Conservation (phyloP, 2,888 invertebrate species). For the Smittia sp. region DNA sequence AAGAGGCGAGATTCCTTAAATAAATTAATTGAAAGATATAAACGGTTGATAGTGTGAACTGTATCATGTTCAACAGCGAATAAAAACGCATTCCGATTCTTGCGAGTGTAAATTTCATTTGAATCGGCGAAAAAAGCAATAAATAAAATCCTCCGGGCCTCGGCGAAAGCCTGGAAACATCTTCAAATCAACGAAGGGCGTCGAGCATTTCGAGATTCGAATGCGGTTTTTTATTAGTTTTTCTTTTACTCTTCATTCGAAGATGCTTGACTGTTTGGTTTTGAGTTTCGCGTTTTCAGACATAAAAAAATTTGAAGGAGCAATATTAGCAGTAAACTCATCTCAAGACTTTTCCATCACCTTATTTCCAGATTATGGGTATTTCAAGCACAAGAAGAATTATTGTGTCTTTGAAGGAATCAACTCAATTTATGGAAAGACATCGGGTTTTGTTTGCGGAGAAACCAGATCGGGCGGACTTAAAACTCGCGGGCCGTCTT, state of each 20-base stretch:
- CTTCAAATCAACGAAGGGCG: slow-evolving; percentile 38
- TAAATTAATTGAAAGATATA: slow-evolving; percentile 39
- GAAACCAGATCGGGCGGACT: too few relatives aligned
- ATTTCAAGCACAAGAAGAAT: background rate
- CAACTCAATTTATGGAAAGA: background rate
- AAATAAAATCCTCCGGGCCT: slow-evolving; percentile 19
- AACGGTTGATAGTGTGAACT: slow-evolving; percentile 31
- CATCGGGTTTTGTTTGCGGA: background rate
- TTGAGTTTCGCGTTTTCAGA: too few relatives aligned
- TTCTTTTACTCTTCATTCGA: background rate
- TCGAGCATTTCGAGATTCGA: slow-evolving; percentile 11
- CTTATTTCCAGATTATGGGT: background rate
- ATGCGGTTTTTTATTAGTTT: slow-evolving; percentile 28
- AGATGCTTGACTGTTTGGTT: too few relatives aligned
- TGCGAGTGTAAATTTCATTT: slow-evolving; percentile 17
- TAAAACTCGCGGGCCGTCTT: too few relatives aligned
- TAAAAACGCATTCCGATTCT: background rate
- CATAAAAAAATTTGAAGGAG: too few relatives aligned
- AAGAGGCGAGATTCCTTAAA: background rate
- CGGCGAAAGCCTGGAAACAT: slow-evolving; percentile 4
- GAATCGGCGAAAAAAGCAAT: slow-evolving; percentile 10
- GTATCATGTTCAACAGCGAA: slow-evolving; percentile 11
- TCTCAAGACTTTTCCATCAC: background rate
- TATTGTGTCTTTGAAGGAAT: background rate
- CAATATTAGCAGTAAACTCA: too few relatives aligned